Evolutionary conservation across 1,140 invertebrate genomes (phyloP).

Genomic region (Procambarus virginalis): DNA sequence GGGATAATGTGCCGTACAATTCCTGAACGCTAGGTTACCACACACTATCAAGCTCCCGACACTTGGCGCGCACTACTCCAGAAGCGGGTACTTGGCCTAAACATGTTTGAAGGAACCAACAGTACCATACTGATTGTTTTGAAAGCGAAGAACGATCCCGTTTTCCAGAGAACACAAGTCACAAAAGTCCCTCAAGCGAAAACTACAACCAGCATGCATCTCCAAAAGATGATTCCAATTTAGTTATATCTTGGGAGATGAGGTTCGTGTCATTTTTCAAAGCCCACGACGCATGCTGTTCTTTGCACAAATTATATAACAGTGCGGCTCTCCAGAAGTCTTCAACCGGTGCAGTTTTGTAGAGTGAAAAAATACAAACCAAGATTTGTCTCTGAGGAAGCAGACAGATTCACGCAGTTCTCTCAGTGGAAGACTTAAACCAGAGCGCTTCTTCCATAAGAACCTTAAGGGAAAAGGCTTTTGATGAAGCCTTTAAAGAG

Average conservation of each 20-base stretch:
- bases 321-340: background rate
- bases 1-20: slow-evolving; percentile 81
- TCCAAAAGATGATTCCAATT: background rate
- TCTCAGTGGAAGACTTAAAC: no score
- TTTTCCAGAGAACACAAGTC: background rate
- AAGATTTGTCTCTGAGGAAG: background rate
- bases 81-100: background rate
- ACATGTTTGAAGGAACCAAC: background rate
- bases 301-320: no score
- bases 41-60: background rate
- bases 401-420: background rate
- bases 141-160: no score
- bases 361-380: background rate
- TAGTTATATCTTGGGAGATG: no score
- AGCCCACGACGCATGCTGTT: no score
- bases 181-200: background rate
- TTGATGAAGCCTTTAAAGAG: no score
- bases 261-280: no score
- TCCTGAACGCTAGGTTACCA: background rate
- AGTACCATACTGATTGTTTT: background rate
- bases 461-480: background rate
- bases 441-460: background rate
- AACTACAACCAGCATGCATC: background rate
- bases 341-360: background rate
- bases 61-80: background rate